A percentile compares a stretch with the other conserved stretches of the same genome.
These are phyloP conservation scores for Porites divaricata DNA, from an alignment of 92 coral and sea anemone genomes.

Conservation along the genomic window DNA sequence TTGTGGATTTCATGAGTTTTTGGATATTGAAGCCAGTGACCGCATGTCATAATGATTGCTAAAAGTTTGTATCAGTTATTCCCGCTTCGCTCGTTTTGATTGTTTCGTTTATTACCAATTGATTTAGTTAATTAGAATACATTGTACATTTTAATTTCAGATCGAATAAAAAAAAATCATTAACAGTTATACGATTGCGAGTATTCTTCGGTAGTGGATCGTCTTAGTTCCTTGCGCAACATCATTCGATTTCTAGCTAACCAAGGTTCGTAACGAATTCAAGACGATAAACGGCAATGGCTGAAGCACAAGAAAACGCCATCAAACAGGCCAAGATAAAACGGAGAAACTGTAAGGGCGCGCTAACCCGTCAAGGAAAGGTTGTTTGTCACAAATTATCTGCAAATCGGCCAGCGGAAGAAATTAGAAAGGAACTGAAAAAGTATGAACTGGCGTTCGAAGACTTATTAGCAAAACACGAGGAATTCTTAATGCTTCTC, in stretches of 20 bases:
- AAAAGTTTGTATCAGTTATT: conserved; percentile 3
- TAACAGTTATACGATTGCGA: background rate
- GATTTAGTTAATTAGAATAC: background rate
- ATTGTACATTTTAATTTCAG: background rate
- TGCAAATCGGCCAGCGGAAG: conserved; percentile 38
- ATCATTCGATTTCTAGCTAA: conserved; percentile 61
- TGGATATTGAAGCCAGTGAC: background rate
- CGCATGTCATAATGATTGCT: conserved; percentile 1
- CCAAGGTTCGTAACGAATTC: conserved; percentile 30
- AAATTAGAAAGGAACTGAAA: background rate
- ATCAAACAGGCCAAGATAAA: conserved; percentile 49
- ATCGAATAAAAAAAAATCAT: no score
- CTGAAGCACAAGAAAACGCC: conserved; percentile 13
- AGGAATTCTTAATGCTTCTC: conserved; percentile 13
- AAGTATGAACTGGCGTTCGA: conserved; percentile 9
- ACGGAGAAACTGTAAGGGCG: conserved; percentile 50
- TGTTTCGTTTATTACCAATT: conserved; percentile 3
- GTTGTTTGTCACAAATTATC: background rate
- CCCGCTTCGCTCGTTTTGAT: background rate
- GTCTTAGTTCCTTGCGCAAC: conserved; percentile 31
- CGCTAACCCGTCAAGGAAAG: conserved; percentile 50
- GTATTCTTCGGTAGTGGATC: background rate
- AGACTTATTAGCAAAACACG: conserved; percentile 14
- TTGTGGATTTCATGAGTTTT: background rate
- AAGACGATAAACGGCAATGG: conserved; percentile 31